Evolutionary conservation across 2,113 vertebrate species (phyloP), one percentile per base, ranked within the genome.

Genomic region (Kryptolebias marmoratus): DNA sequence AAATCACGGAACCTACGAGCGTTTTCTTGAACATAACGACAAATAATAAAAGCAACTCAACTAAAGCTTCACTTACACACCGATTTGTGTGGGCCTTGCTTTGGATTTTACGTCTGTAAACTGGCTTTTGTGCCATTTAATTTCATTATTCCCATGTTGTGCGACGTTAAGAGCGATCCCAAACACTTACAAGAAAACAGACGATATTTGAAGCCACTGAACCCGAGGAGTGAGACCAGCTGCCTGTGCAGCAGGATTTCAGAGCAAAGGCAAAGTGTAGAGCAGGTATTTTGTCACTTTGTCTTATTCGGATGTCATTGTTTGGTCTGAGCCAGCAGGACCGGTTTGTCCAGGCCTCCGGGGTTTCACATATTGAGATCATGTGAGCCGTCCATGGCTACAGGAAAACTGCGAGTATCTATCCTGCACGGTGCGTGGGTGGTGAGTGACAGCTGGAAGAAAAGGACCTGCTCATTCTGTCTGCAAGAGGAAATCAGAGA

Each of bases 321-420:
- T 88, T 92, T 93, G 93, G 92, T 92, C 78, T 76, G 4, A 30
- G 28, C 77, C 64, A 22, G 89, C 57, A 65, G 73, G 90, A 92
- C 93, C 76, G 83, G 94, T 94, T 83, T 68, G 79, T 77, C 85
- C 61, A 64, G 87, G 61, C 42, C 71, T 83, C 85, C 80, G 18
- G 63, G 30, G 65, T 73, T 75, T 86, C 82, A 71, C 22, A 82
- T 83, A 81, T 69, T 87, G 77, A 83, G 85, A 83, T 89, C 81
- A 71, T 78, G 83, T 71, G 73, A 86, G 84, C 72, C 82, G 67
- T 65, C 1, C 39, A 57, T 86, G 73, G 13, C 71, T 74, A 74
- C 85, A 76, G 79, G 14, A 91, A 83, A 71, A 67, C 32, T 36
- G 7, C 7, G 32, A 22, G 22, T 22, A 22, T 22, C 22, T 22